These are phyloP conservation scores for Emydura subglobosa DNA, from an alignment of 2,113 vertebrate species.

Conservation along the genomic window DNA sequence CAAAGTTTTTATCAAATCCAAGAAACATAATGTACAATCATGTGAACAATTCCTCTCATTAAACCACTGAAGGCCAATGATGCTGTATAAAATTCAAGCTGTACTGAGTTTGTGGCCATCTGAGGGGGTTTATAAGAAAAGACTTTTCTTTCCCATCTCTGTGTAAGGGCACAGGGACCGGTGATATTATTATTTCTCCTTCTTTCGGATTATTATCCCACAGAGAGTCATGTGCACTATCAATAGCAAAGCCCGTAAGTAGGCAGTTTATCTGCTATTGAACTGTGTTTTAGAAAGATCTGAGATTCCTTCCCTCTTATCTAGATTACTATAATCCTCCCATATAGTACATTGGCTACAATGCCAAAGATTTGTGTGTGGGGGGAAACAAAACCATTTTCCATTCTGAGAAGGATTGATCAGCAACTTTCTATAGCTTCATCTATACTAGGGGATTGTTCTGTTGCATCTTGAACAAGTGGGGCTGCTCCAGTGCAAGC, in stretches of 20 bases:
- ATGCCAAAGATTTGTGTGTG: not conserved
- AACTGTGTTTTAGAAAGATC: not conserved
- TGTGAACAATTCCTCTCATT: not conserved
- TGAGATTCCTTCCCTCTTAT: not conserved
- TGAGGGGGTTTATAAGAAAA: not conserved
- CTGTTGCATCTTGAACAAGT: not conserved
- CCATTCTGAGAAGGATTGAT: not conserved
- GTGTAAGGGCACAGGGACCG: not conserved
- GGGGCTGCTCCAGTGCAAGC: not conserved
- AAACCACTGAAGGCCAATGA: not conserved
- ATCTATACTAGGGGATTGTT: not conserved
- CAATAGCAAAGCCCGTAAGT: not conserved
- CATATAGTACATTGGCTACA: not conserved
- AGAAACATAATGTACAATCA: not conserved
- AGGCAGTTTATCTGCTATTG: not conserved
- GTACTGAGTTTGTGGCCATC: not conserved
- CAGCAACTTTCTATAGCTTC: not conserved
- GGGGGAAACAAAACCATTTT: not conserved
- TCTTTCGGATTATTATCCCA: not conserved
- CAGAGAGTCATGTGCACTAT: not conserved
- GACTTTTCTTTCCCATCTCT: not conserved
- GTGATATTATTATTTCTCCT: not conserved
- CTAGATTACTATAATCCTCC: not conserved
- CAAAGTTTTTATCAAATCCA: constrained; percentile 41
- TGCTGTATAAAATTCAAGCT: not conserved